A percentile compares a stretch with the other conserved stretches of the same genome.
phyloP scores from a whole-genome alignment of 1,140 invertebrate species.

The Penaeus indicus region DNA sequence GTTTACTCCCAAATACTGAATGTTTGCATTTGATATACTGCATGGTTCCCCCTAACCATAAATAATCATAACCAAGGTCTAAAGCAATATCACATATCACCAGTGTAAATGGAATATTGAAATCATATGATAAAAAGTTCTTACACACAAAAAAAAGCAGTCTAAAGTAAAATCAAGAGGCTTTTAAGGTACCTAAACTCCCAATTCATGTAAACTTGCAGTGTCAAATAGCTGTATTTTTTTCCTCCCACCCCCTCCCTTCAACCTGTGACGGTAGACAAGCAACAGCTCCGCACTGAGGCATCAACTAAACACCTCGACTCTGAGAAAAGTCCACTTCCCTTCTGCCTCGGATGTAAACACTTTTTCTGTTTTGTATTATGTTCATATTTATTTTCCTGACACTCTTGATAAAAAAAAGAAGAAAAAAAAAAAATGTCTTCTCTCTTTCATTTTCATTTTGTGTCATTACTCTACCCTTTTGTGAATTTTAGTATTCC shows the following conservation, averaged over 20 bases:
- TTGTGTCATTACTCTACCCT: no score
- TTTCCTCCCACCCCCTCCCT: background rate
- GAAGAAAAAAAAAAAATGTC: background rate
- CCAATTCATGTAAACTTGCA: background rate
- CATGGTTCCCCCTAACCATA: no score
- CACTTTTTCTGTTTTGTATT: conserved; percentile 41
- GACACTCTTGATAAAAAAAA: background rate
- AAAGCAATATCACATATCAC: no score
- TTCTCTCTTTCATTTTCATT: no score
- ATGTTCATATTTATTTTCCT: background rate
- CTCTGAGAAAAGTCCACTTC: conserved; percentile 46
- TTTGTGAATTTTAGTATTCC: no score
- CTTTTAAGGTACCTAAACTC: background rate
- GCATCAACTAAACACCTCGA: conserved; percentile 38
- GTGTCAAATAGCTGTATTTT: background rate
- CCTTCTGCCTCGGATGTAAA: conserved; percentile 45
- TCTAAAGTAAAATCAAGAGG: no score
- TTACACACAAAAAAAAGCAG: background rate
- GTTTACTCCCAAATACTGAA: no score
- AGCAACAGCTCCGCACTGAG: conserved; percentile 37
- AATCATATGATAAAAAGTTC: background rate
- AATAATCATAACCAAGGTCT: no score
- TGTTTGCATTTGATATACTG: no score
- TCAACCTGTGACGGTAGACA: conserved; percentile 43
- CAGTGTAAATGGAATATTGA: no score